Evolutionary conservation across 1,140 invertebrate genomes (phyloP).

Genomic region (Pseudobourletiella spinata): DNA sequence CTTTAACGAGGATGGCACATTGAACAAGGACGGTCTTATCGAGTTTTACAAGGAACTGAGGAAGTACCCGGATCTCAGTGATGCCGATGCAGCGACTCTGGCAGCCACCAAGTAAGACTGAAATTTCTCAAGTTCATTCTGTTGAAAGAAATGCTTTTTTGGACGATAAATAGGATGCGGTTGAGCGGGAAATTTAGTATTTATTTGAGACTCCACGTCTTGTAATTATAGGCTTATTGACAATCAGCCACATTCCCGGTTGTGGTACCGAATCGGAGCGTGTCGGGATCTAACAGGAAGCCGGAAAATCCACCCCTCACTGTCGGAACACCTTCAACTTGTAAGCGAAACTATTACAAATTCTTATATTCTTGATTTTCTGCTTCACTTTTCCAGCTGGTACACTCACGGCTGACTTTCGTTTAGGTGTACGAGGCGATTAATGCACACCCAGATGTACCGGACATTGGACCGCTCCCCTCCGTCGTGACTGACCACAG

Average conservation of each 20-base stretch:
- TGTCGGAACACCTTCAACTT: slow-evolving; percentile 41
- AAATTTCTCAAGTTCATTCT: neutral
- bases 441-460: slow-evolving; percentile 43
- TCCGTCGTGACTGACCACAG: slow-evolving; percentile 15
- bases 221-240: slow-evolving; percentile 43
- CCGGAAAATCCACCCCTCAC: slow-evolving; percentile 42
- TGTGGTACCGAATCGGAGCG: slow-evolving; percentile 56
- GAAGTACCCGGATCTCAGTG: slow-evolving; percentile 48
- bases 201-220: neutral
- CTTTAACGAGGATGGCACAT: slow-evolving; percentile 44
- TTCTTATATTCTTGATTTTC: neutral
- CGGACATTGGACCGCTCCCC: slow-evolving; percentile 41
- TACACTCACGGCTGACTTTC: no score
- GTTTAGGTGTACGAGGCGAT: slow-evolving; percentile 46
- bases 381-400: no score
- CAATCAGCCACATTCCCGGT: slow-evolving; percentile 46
- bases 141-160: neutral
- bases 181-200: neutral
- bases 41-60: slow-evolving; percentile 50
- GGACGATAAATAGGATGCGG: neutral
- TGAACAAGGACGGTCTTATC: slow-evolving; percentile 45
- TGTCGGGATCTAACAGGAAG: slow-evolving; percentile 49
- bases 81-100: slow-evolving; percentile 51
- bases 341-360: slow-evolving; percentile 32
- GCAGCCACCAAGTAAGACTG: slow-evolving; percentile 44